These are phyloP conservation scores for Pygoscelis adeliae DNA, from an alignment of 2,113 vertebrate genomes.

Conservation along the genomic window DNA sequence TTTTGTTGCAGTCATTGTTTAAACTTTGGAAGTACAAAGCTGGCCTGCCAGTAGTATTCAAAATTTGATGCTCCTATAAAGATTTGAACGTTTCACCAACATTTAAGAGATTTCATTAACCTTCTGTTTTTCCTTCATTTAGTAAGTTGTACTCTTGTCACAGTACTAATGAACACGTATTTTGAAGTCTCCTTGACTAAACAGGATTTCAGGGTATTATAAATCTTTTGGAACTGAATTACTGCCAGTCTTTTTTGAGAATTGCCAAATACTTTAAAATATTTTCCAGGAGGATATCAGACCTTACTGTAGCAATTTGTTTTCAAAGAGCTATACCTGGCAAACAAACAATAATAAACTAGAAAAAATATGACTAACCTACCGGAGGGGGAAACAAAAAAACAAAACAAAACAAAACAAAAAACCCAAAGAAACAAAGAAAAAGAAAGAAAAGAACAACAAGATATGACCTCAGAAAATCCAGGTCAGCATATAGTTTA, in stretches of 20 bases:
- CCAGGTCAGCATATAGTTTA: neutral
- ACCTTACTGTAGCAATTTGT: neutral
- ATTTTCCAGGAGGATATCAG: neutral
- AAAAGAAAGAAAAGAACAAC: neutral
- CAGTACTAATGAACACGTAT: neutral
- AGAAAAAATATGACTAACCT: neutral
- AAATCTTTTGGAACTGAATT: neutral
- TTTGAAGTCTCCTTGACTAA: neutral
- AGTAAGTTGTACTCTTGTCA: neutral
- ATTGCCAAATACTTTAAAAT: neutral
- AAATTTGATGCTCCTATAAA: neutral
- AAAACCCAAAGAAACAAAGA: no score
- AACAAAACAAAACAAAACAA: neutral
- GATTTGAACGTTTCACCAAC: neutral
- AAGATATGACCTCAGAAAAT: neutral
- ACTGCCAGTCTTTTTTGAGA: neutral
- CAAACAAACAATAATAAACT: neutral
- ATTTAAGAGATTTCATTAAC: neutral
- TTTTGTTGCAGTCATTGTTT: neutral
- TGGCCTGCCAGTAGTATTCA: neutral
- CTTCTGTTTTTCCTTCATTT: neutral
- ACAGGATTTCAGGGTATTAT: neutral
- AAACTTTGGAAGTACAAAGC: neutral
- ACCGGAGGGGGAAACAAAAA: neutral
- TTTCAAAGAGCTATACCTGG: neutral